phyloP scores from a whole-genome alignment of 2,888 invertebrate genomes.

The Pomacea canaliculata region DNA sequence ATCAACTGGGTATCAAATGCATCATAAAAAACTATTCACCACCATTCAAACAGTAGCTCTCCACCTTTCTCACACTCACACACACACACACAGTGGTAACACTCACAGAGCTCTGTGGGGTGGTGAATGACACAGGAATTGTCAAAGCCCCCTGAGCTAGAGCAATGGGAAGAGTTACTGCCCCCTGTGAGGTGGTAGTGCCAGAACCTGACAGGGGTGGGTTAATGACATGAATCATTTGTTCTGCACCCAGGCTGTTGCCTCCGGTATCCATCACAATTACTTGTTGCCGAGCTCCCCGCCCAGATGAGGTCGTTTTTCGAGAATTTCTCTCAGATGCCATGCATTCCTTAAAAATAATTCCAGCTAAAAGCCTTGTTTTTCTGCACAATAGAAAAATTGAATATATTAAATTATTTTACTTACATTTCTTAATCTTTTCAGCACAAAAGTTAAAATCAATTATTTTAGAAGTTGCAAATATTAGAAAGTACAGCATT shows the following conservation, averaged over 20 bases:
- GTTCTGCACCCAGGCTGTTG: slow-evolving; percentile 42
- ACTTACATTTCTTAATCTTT: no score
- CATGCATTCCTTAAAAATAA: slow-evolving; percentile 13
- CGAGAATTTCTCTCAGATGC: slow-evolving; percentile 16
- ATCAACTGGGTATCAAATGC: no score
- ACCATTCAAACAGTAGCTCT: no score
- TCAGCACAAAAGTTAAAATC: no score
- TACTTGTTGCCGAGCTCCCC: slow-evolving; percentile 10
- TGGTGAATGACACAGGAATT: slow-evolving; percentile 55
- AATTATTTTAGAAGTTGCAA: no score
- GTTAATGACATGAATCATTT: slow-evolving; percentile 59
- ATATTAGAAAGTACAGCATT: no score
- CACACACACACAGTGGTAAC: neutral
- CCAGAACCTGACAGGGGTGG: slow-evolving; percentile 35
- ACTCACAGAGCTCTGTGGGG: slow-evolving; percentile 38
- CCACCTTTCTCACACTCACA: no score
- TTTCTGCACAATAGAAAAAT: no score
- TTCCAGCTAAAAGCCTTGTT: no score
- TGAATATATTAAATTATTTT: no score
- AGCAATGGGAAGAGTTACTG: slow-evolving; percentile 59
- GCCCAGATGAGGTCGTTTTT: slow-evolving; percentile 14
- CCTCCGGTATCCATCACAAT: slow-evolving; percentile 21
- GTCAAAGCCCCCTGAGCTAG: slow-evolving; percentile 58
- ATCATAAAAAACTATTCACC: no score
- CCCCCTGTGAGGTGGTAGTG: slow-evolving; percentile 28